A percentile compares a stretch with the other conserved stretches of the same genome.
phyloP scores from a whole-genome alignment of 2,888 invertebrate species.

The Incurvaria masculella region DNA sequence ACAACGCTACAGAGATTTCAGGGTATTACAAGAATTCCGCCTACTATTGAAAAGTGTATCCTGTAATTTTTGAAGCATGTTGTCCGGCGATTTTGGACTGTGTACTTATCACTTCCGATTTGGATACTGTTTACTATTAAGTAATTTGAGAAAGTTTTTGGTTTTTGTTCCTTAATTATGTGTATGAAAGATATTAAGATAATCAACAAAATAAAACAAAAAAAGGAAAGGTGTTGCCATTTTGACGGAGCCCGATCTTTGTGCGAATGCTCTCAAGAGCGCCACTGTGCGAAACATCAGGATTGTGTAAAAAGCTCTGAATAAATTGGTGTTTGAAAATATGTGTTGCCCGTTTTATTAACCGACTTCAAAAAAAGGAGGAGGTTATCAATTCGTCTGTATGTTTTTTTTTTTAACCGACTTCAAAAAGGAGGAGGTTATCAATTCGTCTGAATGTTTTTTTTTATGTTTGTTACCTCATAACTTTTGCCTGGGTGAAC shows the following conservation, averaged over 20 bases:
- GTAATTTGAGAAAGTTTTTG: slow-evolving; percentile 33
- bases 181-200: slow-evolving; percentile 48
- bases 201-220: slow-evolving; percentile 46
- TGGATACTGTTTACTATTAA: slow-evolving; percentile 48
- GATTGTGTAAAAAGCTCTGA: neutral
- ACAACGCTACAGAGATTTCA: slow-evolving; percentile 46
- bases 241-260: neutral
- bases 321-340: neutral
- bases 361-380: no score
- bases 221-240: slow-evolving; percentile 21
- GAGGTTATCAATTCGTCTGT: no score
- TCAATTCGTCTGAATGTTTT: no score
- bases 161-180: slow-evolving; percentile 57
- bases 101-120: slow-evolving; percentile 45
- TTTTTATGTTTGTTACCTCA: no score
- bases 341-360: no score
- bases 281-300: neutral
- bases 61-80: slow-evolving; percentile 51
- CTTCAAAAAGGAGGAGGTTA: no score
- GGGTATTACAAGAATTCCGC: slow-evolving; percentile 50
- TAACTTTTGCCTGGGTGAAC: no score
- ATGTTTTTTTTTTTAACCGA: no score
- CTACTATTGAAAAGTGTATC: slow-evolving; percentile 48
- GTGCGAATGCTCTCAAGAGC: neutral
- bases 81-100: slow-evolving; percentile 27